Evolutionary conservation across 2,797 vertebrate genomes (phyloP).

Genomic region (Parotocinclus haroldoi): DNA sequence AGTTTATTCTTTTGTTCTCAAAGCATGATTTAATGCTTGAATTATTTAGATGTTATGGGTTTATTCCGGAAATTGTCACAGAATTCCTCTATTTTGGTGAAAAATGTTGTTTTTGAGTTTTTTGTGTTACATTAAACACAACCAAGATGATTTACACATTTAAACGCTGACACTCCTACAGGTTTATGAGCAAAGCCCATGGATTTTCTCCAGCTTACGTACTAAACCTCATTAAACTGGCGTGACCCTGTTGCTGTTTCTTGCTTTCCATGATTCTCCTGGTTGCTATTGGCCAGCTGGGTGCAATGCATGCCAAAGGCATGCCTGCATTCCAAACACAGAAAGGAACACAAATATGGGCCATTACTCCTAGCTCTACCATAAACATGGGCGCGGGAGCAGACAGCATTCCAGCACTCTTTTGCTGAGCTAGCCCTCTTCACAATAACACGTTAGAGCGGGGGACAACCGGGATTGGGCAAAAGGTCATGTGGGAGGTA

Average conservation of each 20-base stretch:
- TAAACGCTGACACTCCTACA: too few relatives aligned
- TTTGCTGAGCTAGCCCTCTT: conserved; percentile 32
- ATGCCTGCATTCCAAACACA: conserved; percentile 44
- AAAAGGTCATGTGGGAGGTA: conserved; percentile 45
- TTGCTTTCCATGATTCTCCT: conserved; percentile 22
- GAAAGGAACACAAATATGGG: conserved; percentile 42
- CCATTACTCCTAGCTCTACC: conserved; percentile 44
- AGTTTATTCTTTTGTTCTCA: too few relatives aligned
- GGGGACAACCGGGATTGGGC: conserved; percentile 20
- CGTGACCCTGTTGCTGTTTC: conserved; percentile 25
- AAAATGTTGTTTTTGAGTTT: too few relatives aligned
- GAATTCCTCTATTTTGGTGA: too few relatives aligned
- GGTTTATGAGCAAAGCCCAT: too few relatives aligned
- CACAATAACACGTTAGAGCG: conserved; percentile 19
- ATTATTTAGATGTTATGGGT: too few relatives aligned
- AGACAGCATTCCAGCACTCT: conserved; percentile 46
- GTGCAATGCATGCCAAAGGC: conserved; percentile 21
- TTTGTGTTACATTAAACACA: too few relatives aligned
- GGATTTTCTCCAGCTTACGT: neutral
- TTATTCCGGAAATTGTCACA: too few relatives aligned
- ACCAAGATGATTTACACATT: too few relatives aligned
- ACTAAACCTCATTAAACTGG: conserved; percentile 17
- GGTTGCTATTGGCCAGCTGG: conserved; percentile 15
- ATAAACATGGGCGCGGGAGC: conserved; percentile 43
- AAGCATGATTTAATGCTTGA: too few relatives aligned